Conservation (phyloP, 2,113 vertebrate species). For the Corythoichthys intestinalis region DNA sequence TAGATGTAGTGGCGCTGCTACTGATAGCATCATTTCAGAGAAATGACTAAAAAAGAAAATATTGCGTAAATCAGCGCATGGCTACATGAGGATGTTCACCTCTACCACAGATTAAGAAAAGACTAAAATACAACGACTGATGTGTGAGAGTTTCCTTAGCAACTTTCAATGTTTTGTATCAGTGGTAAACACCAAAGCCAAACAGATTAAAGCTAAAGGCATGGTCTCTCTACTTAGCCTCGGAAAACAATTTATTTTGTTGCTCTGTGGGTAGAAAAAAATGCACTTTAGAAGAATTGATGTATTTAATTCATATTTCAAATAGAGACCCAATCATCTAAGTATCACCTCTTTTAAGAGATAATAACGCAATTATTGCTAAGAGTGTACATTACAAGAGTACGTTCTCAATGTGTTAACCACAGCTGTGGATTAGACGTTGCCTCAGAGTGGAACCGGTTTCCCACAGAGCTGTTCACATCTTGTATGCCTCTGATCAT, state of each 20-base stretch:
- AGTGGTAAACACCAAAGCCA: not conserved
- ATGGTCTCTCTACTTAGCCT: not conserved
- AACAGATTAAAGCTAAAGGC: not conserved
- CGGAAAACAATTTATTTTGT: not conserved
- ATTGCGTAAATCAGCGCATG: not conserved
- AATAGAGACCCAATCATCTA: not conserved
- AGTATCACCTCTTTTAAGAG: not conserved
- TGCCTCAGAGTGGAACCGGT: constrained; percentile 4
- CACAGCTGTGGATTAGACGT: not conserved
- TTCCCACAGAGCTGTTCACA: constrained; percentile 1
- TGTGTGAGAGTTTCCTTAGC: not conserved
- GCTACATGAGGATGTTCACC: not conserved
- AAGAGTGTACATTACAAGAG: not conserved
- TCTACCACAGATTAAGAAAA: not conserved
- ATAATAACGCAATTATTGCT: not conserved
- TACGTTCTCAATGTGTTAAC: not conserved
- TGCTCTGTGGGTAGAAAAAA: not conserved
- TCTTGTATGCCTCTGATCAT: constrained; percentile 8
- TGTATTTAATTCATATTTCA: not conserved
- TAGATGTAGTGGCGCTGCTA: not conserved
- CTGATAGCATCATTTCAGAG: not conserved
- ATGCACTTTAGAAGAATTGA: not conserved
- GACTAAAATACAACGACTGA: not conserved
- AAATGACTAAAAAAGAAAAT: not conserved
- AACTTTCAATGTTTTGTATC: not conserved